Evolutionary conservation across 2,888 invertebrate species (phyloP).

Genomic region (Agriopis leucophaearia): DNA sequence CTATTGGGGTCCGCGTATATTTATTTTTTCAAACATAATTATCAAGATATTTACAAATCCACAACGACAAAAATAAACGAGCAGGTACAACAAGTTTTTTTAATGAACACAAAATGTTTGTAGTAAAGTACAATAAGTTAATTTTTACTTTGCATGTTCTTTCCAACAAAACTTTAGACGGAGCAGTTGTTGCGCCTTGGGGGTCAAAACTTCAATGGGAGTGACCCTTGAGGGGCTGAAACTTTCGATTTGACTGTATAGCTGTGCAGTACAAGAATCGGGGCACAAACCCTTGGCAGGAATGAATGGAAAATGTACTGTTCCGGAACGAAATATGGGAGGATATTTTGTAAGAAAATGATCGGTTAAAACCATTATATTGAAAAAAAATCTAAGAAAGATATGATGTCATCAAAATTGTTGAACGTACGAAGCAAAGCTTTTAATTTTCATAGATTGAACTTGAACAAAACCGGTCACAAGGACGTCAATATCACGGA

Average conservation of each 20-base stretch:
- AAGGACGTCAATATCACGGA: no score
- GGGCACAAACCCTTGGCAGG: slow-evolving; percentile 15
- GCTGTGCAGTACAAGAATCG: slow-evolving; percentile 10
- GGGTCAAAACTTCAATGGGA: slow-evolving; percentile 14
- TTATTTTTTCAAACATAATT: no score
- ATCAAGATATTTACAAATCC: no score
- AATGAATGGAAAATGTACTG: slow-evolving; percentile 25
- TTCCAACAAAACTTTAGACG: slow-evolving; percentile 5
- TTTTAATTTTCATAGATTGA: no score
- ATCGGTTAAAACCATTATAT: no score
- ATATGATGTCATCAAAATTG: no score
- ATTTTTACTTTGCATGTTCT: slow-evolving; percentile 6
- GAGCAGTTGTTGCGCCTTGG: slow-evolving; percentile 13
- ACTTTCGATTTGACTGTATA: slow-evolving; percentile 27
- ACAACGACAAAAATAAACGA: no score
- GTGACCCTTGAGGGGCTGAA: slow-evolving; percentile 17
- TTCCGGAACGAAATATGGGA: slow-evolving; percentile 6
- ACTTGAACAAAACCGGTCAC: no score
- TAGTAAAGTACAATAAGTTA: neutral
- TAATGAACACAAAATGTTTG: neutral
- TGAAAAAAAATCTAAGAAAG: no score
- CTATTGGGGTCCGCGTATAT: no score
- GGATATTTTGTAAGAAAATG: slow-evolving; percentile 4
- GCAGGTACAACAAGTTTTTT: no score
- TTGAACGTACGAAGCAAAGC: no score